These are phyloP conservation scores for Phyllotreta cruciferae DNA, from an alignment of 2,888 invertebrate genomes.

Conservation along the genomic window DNA sequence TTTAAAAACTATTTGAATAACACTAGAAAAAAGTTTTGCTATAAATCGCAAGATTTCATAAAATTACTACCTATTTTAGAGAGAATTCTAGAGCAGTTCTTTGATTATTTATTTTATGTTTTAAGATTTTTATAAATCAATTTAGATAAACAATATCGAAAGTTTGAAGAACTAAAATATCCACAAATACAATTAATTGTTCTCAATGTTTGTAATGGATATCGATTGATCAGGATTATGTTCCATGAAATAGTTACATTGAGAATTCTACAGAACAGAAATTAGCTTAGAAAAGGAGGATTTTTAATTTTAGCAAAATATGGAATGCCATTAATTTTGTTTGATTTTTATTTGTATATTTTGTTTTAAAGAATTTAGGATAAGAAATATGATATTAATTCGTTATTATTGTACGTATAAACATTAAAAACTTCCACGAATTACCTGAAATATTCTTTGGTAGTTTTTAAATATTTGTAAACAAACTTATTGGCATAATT, in stretches of 20 bases:
- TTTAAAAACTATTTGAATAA: no score
- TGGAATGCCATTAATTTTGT: constrained; percentile 12
- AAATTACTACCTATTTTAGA: neutral
- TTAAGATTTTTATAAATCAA: neutral
- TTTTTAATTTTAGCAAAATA: neutral
- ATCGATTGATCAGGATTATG: neutral
- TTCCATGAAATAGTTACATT: neutral
- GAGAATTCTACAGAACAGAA: constrained; percentile 15
- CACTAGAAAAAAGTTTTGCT: no score
- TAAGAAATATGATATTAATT: constrained; percentile 11
- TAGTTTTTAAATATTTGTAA: neutral
- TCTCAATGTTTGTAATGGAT: neutral
- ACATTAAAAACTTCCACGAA: neutral
- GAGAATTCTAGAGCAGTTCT: neutral
- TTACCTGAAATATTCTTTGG: neutral
- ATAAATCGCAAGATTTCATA: neutral
- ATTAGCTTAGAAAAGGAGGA: neutral
- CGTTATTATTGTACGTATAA: constrained; percentile 13
- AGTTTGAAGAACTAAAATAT: neutral
- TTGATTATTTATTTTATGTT: constrained; percentile 1
- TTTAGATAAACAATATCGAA: neutral
- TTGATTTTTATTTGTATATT: constrained; percentile 17
- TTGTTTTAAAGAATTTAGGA: constrained; percentile 20
- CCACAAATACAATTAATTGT: constrained; percentile 5
- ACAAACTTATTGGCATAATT: constrained; percentile 2